These are phyloP conservation scores for Anas bernieri DNA, from an alignment of 2,797 vertebrate genomes.

Conservation along the genomic window DNA sequence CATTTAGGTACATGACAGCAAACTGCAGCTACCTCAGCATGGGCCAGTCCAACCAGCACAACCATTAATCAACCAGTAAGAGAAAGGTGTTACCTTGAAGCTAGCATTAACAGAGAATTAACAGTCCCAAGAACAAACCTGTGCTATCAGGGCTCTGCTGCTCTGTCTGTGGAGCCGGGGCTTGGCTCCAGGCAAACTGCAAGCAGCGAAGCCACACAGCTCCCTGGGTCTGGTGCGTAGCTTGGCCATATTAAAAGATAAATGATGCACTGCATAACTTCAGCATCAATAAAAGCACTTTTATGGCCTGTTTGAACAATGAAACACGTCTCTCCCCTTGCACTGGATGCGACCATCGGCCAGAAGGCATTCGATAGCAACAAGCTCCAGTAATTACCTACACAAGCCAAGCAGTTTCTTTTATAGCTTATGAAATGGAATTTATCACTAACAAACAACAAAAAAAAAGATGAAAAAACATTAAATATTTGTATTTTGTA, in stretches of 20 bases:
- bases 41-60: fast-evolving
- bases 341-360: background rate
- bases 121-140: fast-evolving
- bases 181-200: background rate
- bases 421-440: background rate
- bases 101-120: background rate
- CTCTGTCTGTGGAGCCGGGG: fast-evolving
- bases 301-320: background rate
- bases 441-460: background rate
- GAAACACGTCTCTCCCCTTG: background rate
- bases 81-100: background rate
- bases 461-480: background rate
- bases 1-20: fast-evolving
- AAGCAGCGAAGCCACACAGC: background rate
- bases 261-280: background rate
- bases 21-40: fast-evolving
- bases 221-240: background rate
- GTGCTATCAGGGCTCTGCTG: background rate
- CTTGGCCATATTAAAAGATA: background rate
- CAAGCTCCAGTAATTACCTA: background rate
- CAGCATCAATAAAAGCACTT: background rate
- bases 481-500: background rate
- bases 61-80: background rate
- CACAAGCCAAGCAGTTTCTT: background rate
- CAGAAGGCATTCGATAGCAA: background rate